Base-by-base conservation (phyloP, 2,888 invertebrate genomes). In the Allolobophora icterica region DNA sequence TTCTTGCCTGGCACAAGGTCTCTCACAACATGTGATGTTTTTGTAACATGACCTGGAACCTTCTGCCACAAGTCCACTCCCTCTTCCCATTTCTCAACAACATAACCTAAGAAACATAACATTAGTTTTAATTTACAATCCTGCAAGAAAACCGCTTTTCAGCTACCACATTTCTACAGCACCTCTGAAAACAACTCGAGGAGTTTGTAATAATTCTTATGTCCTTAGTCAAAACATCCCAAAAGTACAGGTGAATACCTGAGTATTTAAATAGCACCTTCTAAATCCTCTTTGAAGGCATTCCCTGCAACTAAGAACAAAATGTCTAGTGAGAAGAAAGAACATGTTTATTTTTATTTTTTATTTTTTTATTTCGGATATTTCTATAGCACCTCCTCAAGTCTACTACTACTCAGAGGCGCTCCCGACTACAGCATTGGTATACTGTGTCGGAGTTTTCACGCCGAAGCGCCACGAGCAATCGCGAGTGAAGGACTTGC, bases 1-100 rank as follows among this genome's bases (percentile, higher is more conserved):
- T 98, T 98, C 95, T 98, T 98, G 93, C 98, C 98, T 96, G 99
- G 98, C 24, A 97, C 97, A 89, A 99, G 96, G 92, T 98, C 98
- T 95, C 98, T 98, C 35, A 98, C 98, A n/a, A 97, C 98, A 95
- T 98, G 98, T 89, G 97, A 97, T 92, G 97, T 97, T 94, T 97
- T 97, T 8, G 98, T 97, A 71, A 91, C 91, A 30, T 94, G 93
- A 45, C 99, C 99, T 91, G 99, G 98, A 52, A 98, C 97, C 92
- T 98, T 97, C 93, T 98, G 97, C 99, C 99, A 99, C 94, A 97
- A 97, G 94, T 98, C 97, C 91, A 97, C 96, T 90, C 99, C 99
- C 93, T 97, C 98, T 95, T 99, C 99, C 91, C 98, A 97, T 94
- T 98, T 97, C 96, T 99, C 99, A 84, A 99, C 97, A 92, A 98